Base-by-base conservation (phyloP, 2,888 invertebrate species). In the Drosophila buzzatii region DNA sequence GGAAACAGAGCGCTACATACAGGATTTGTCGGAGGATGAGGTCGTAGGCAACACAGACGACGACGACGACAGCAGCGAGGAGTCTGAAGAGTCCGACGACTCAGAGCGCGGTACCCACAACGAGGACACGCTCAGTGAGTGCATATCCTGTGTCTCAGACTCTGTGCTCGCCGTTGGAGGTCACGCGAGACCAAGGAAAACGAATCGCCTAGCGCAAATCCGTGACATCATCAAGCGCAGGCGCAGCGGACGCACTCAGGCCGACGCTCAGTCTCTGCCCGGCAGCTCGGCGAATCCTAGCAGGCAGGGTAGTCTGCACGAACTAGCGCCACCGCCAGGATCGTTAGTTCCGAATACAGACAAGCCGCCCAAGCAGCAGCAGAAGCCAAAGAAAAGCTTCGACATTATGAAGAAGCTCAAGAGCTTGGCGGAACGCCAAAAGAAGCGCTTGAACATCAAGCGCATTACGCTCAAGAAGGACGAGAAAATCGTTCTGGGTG, bases 381-480 rank as follows among this genome's bases (percentile, higher is more conserved):
- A 51, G 18, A 92, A 92, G 63, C 57, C 81, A 23, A 82, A 85
- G 55, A 85, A 89, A 55, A 95, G 95, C 90, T 95, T 95, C 88
- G 95, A 95, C 35, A 93, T 95, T 65, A 95, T 95, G 79, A 95
- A 95, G 90, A 95, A 95, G 92, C 93, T 95, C 27, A 95, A 94
- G 91, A 95, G 94, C 78, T 94, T 95, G 92, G 95, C 95, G 20
- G 95, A 95, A 81, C 94, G 95, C 93, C 95, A 83, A 91, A 94
- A 92, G 93, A 95, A 82, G 93, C 95, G 95, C 69, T 71, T 92
- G 37, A 90, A 91, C 8, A 93, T 93, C 51, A 92, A 91, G 65
- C 92, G 91, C 51, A 91, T 93, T 16, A 85, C 92, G 14, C 81
- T 93, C 27, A 91, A 91, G 37, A 92, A 92, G 62, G 90, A 92